Base-by-base conservation (phyloP, 2,888 invertebrate species). In the Deilephila porcellus region DNA sequence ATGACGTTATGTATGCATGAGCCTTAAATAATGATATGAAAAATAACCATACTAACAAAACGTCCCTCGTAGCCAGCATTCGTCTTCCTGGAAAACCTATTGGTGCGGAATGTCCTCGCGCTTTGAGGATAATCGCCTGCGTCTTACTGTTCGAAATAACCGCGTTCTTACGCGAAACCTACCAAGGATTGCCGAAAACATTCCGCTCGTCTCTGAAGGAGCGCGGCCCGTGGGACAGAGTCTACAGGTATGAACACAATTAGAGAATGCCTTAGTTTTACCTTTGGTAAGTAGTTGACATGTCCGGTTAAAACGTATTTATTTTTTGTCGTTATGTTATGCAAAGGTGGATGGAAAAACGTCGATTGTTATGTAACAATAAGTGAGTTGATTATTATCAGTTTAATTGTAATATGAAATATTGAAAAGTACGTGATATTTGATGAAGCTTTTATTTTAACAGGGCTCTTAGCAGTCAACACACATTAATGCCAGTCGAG, bases 101-200 rank as follows among this genome's bases (percentile, higher is more conserved):
- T 74, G 98, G 98, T 62, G 97, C 97, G 0, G 97, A 97, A 77
- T 99, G 99, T 88, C 98, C 98, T 0, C 96, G 98, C 81, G 97
- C 98, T 0, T 94, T 99, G 71, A 97, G 99, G 85, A 95, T 99
- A 80, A 96, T 99, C 67, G 99, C 99, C 3, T 99, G 99, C 88
- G 97, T 98, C 74, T 95, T 99, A 29, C 95, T 99, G n/a, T 96
- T 98, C 85, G 99, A 99, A 95, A 98, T 99, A 74, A 99, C 99
- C 0, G 96, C 99, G 0, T 99, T 99, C 90, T 95, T 99, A 72
- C 95, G 99, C 20, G 99, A 99, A 93, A 98, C 99, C 0, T 99
- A 99, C 91, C 98, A 98, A 87, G 96, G 96, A 45, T 88, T 98
- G 74, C 98, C 98, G 0, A 98, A 98, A 82, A 95, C 97, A 0